Base-by-base conservation (phyloP, 2,888 invertebrate genomes). In the Ommatoiulus sabulosus region DNA sequence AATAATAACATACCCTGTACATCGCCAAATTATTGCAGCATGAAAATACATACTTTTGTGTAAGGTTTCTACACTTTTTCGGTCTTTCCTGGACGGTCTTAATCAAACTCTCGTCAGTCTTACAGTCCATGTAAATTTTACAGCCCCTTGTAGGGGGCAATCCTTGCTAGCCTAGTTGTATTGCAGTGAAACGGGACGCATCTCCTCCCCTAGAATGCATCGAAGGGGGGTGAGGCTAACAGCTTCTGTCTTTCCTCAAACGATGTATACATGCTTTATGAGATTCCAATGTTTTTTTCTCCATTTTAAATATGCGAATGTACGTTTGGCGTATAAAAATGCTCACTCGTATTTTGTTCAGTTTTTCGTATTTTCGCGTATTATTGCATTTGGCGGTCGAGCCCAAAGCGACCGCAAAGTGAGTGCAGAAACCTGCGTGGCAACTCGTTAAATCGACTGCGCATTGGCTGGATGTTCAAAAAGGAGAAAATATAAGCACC, bases 401-500 rank as follows among this genome's bases (percentile, higher is more conserved):
- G 85, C 46, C 85, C 46, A 85, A 85, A 85, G 85, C 44, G 85
- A 85, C 85, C 85, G 15, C 85, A 85, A 85, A 85, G 46, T 85
- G 85, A 85, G 85, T 85, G 85, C 20, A 44, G 85, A 85, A 85
- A 85, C 10, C 44, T n/a, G 46, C 85, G 17, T 85, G 17, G 85
- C 85, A 85, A 85, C 85, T 46, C 85, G 85, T 85, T 85, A 85
- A 85, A 85, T 85, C 85, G 44, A 85, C 85, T 85, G n/a, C 43
- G 44, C 44, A 84, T 84, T 84, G 84, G 84, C 43, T 84, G 17
- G 44, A 85, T 85, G 85, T 44, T 72, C 20, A 85, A 85, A 85
- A 46, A 85, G 85, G 85, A 85, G 85, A 85, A 85, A 85, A 44
- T 85, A 85, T 85, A 85, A 85, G 85, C 85, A 85, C 85, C n/a